Base-by-base conservation (phyloP, 1,140 invertebrate species). In the Patella vulgata region DNA sequence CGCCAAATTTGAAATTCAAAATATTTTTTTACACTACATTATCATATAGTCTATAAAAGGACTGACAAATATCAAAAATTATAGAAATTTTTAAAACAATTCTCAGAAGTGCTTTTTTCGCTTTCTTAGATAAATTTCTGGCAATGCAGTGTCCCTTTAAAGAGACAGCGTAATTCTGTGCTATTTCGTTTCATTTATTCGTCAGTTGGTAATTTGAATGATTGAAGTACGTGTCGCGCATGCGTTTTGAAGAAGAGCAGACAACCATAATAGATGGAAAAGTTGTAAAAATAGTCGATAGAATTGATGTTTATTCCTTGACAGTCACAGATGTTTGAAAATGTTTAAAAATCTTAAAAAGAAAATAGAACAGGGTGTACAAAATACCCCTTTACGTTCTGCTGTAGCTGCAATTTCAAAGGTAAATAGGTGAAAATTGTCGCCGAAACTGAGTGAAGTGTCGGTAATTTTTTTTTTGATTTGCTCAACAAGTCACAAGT, bases 341-440 rank as follows among this genome's bases (percentile, higher is more conserved):
- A 80, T 80, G 78, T 80, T 80, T 55, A 80, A 75, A 62, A 80
- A 75, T 66, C 57, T 80, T 36, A 77, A 73, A 63, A 80, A 75
- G 62, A 80, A 72, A 43, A 40, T 80, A 25, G 78, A 80, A 42
- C 78, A 80, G 61, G 76, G 74, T 23, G 78, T 80, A 23, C 70
- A 71, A 46, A 74, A 80, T 39, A 71, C 70, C n/a, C 70, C 73
- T 2, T 64, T 78, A 12, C 73, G 72, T 59, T 70, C 70, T 43
- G 76, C 76, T 11, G 69, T 80, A 21, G 66, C 68, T 27, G 63
- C 70, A 30, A 66, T 68, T 8, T 64, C 71, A 3, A 74, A 71
- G 68, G 76, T 76, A 71, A 58, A 30, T 59, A n/a, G 6, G 25
- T 27, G 50, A 14, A 47, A n/a, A 19, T 31, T 48, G 40, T 36